A percentile compares a stretch with the other conserved stretches of the same genome.
Evolutionary conservation across 2,797 vertebrate species (phyloP).

Genomic region (Xiphophorus birchmanni): DNA sequence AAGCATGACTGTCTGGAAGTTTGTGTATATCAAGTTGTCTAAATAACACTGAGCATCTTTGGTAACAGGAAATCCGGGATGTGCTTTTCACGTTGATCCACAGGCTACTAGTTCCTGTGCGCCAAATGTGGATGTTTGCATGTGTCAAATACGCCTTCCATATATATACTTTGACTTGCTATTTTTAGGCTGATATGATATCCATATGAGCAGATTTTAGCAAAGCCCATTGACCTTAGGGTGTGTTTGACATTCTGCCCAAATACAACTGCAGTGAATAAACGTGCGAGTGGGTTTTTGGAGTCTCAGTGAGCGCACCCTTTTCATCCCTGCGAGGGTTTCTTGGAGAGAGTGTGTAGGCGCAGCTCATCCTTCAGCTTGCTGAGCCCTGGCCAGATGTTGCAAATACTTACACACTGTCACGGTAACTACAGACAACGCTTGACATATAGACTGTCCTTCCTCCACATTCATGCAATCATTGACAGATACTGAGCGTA

Average conservation of each 20-base stretch:
- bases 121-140: conserved; percentile 25
- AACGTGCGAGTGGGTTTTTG: conserved; percentile 66
- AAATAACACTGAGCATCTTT: conserved; percentile 14
- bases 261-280: conserved; percentile 55
- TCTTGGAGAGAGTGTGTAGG: conserved; percentile 65
- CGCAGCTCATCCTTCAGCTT: conserved; percentile 72
- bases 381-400: conserved; percentile 67
- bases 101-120: conserved; percentile 26
- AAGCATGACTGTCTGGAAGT: neutral
- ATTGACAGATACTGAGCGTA: conserved; percentile 42
- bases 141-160: conserved; percentile 41
- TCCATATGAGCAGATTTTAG: conserved; percentile 67
- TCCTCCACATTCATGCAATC: conserved; percentile 48
- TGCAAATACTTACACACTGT: conserved; percentile 51
- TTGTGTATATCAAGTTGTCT: neutral
- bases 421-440: conserved; percentile 19
- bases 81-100: conserved; percentile 17
- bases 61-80: conserved; percentile 14
- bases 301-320: conserved; percentile 40
- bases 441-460: conserved; percentile 48
- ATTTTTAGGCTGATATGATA: conserved; percentile 68
- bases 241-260: conserved; percentile 64
- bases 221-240: conserved; percentile 62
- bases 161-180: conserved; percentile 43
- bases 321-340: conserved; percentile 59